Evolutionary conservation across 2,113 vertebrate species (phyloP).

Genomic region (Marmota monax): DNA sequence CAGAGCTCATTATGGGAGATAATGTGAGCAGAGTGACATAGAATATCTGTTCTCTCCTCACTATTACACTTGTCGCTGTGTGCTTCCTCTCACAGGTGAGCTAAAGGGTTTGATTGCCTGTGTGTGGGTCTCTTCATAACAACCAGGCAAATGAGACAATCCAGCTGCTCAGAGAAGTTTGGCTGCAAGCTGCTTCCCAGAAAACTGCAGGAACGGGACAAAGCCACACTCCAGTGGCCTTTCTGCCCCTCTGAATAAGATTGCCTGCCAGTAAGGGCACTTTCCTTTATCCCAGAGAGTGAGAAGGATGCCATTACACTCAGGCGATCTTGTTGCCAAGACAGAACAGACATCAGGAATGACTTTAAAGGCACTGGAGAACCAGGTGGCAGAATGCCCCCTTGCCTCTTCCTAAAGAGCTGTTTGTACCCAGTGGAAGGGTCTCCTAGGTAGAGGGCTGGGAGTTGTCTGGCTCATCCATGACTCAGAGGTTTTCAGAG

Average conservation of each 20-base stretch:
- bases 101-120: slow-evolving; percentile 69
- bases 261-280: not conserved
- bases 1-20: slow-evolving; percentile 66
- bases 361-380: not conserved
- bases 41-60: slow-evolving; percentile 63
- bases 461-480: not conserved
- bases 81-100: slow-evolving; percentile 65
- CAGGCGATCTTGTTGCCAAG: not conserved
- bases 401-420: not conserved
- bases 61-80: slow-evolving; percentile 53
- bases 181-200: not conserved
- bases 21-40: slow-evolving; percentile 56
- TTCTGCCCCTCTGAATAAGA: not conserved
- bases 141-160: slow-evolving; percentile 54
- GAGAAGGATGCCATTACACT: not conserved
- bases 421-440: not conserved
- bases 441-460: not conserved
- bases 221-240: not conserved
- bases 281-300: not conserved
- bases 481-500: not conserved
- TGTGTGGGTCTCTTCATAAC: slow-evolving; percentile 49
- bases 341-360: not conserved
- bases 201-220: not conserved
- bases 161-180: not conserved
- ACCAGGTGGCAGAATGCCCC: not conserved